These are phyloP conservation scores for Helicoverpa assulta DNA, from an alignment of 2,888 invertebrate genomes.

Conservation along the genomic window DNA sequence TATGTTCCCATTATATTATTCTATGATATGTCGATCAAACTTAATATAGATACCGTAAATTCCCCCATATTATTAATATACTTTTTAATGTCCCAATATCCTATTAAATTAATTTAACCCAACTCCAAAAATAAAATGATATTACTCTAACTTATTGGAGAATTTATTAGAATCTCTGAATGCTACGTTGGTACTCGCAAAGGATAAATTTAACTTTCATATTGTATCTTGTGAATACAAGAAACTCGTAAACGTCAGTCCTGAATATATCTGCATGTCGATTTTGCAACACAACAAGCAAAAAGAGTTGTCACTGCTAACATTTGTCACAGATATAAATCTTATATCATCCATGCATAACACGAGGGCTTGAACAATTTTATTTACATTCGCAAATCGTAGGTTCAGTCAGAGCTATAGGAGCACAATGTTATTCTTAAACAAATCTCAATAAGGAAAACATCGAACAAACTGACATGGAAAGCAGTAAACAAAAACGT, in stretches of 20 bases:
- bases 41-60: constrained; percentile 64
- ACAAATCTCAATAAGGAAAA: constrained; percentile 47
- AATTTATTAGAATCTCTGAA: neutral
- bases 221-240: constrained; percentile 15
- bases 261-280: constrained; percentile 13
- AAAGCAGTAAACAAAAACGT: constrained; percentile 50
- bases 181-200: neutral
- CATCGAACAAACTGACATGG: constrained; percentile 48
- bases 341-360: constrained; percentile 24
- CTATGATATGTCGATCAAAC: constrained; percentile 65
- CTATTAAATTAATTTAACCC: constrained; percentile 22
- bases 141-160: constrained; percentile 6
- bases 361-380: constrained; percentile 20
- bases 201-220: constrained; percentile 5
- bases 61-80: constrained; percentile 35
- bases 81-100: constrained; percentile 14
- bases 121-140: neutral
- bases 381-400: constrained; percentile 37
- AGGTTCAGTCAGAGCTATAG: constrained; percentile 22
- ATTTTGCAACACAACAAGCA: constrained; percentile 34
- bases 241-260: constrained; percentile 15
- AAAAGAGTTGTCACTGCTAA: constrained; percentile 26
- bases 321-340: constrained; percentile 37
- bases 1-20: constrained; percentile 66
- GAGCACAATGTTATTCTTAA: constrained; percentile 21